Base-by-base conservation (phyloP, 53 echinoderm and acorn worm genomes). In the Mesocentrotus franciscanus region DNA sequence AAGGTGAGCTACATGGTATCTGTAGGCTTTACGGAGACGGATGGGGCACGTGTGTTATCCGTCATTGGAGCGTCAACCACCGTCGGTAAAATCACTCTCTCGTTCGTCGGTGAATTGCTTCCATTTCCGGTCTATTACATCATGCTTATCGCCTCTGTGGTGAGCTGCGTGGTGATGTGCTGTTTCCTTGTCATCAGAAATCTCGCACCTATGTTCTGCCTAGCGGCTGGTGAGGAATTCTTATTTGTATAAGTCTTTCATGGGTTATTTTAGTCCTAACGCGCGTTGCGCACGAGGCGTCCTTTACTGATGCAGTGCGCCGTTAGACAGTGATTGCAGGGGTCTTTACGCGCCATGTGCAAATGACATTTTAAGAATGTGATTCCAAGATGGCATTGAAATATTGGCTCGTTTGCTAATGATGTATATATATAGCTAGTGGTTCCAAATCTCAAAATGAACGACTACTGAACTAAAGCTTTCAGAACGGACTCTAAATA, bases 1-100 rank as follows among this genome's bases (percentile, higher is more conserved):
- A 17, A 92, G 92, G 92, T 92, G 16, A 92, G 92, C 57, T 92
- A 92, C 58, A 92, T 92, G 92, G 27, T 92, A 29, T 92, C 92
- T 27, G 56, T 75, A 56, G 92, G 92, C 0, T 92, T 92, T 58
- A 92, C 56, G 22, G 92, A 92, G 76, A 26, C 74, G 1, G 71
- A 92, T 13, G 92, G 92, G 0, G 71, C 92, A 1, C 64, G 24
- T 27, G 10, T 75, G n/a, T 9, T 92, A 26, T 92, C 92, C 26
- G 74, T 92, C 56, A 18, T 92, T 75, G 92, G 92, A 20, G 92
- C 56, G 56, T 72, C 92, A 24, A 72, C 29, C 22, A 14, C 66
- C 11, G 71, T 71, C 26, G 92, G 92, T 20, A 92, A 92, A 56
- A 55, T 75, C 35, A n/a, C n/a, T 24, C 56, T 92, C 12, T 39